phyloP scores from a whole-genome alignment of 2,113 vertebrate species.

The Gavia stellata region DNA sequence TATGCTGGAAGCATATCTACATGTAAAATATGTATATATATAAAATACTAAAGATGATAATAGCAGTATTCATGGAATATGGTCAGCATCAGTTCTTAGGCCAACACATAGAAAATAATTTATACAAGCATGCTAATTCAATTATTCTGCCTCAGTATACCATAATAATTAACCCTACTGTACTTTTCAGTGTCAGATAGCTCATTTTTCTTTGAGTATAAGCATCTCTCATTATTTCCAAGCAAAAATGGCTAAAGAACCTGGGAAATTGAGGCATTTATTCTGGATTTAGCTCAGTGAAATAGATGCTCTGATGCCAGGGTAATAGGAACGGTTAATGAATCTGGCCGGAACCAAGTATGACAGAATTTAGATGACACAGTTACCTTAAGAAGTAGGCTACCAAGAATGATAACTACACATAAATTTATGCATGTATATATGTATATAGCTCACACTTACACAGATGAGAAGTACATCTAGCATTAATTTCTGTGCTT shows the following conservation, averaged over 20 bases:
- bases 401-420: neutral
- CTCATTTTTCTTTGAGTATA: neutral
- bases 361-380: neutral
- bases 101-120: neutral
- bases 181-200: neutral
- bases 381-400: neutral
- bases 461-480: neutral
- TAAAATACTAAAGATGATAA: neutral
- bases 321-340: neutral
- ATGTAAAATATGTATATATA: neutral
- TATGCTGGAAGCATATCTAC: neutral
- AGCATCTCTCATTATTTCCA: neutral
- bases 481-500: neutral
- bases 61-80: neutral
- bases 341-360: neutral
- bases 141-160: neutral
- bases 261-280: neutral
- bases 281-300: neutral
- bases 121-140: neutral
- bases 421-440: neutral
- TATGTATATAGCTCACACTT: neutral
- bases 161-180: neutral
- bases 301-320: neutral
- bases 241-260: neutral
- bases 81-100: neutral